These are phyloP conservation scores for Resseliella maxima DNA, from an alignment of 2,888 invertebrate species.

Conservation along the genomic window DNA sequence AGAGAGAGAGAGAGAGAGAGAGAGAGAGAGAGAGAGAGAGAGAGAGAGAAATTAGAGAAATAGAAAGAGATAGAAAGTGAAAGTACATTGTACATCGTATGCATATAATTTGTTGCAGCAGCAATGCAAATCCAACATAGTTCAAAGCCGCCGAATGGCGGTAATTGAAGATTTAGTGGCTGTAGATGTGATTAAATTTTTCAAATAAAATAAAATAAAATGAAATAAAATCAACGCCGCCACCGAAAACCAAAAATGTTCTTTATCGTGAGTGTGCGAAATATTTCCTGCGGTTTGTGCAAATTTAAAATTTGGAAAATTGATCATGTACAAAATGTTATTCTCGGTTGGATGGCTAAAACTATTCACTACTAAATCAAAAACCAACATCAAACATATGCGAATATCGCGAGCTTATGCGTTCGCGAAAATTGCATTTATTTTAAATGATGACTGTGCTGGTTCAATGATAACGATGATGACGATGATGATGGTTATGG, in stretches of 20 bases:
- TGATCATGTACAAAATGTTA: background rate
- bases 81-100: no score
- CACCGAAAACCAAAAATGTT: background rate
- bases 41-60: no score
- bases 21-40: no score
- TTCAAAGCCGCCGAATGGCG: background rate
- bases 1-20: no score
- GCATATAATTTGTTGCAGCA: no score
- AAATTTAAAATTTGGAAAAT: conserved; percentile 2
- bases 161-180: background rate
- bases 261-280: background rate
- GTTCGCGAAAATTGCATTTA: no score
- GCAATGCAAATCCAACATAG: background rate
- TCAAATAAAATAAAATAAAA: conserved; percentile 21
- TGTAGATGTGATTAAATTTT: conserved; percentile 16
- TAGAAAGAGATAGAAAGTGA: no score
- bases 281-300: background rate
- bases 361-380: background rate
- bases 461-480: background rate
- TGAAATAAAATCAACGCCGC: no score
- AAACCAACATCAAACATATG: background rate
- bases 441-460: no score
- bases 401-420: background rate
- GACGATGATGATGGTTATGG: background rate
- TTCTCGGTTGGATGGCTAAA: background rate